Percentiles rank a stretch among this genome's conserved stretches.
Conservation (phyloP, 2,113 vertebrate species). For the Zingel zingel region DNA sequence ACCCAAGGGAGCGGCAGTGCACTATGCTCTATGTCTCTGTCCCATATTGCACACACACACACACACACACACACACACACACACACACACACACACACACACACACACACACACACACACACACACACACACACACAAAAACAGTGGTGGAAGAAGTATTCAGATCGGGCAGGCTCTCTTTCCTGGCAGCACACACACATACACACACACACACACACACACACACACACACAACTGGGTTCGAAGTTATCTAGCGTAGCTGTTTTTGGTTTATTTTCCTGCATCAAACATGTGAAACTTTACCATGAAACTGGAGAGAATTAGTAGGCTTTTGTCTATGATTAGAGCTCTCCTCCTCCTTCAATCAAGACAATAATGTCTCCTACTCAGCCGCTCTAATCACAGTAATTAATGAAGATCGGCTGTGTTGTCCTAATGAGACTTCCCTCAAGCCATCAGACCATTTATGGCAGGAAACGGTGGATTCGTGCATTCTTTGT, state of each 20-base stretch:
- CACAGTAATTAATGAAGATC: constrained; percentile 73
- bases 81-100: background rate
- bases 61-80: constrained; percentile 17
- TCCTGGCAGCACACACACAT: constrained; percentile 40
- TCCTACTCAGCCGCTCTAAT: constrained; percentile 51
- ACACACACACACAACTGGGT: background rate
- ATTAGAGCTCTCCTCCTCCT: constrained; percentile 33
- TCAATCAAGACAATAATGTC: constrained; percentile 6
- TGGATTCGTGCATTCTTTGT: constrained; percentile 72
- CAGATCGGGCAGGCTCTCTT: constrained; percentile 59
- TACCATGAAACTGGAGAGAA: constrained; percentile 4
- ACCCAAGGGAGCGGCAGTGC: constrained; percentile 3
- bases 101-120: background rate
- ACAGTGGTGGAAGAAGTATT: background rate
- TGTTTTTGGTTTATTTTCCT: constrained; percentile 6
- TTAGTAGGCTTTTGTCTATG: background rate
- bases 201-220: background rate
- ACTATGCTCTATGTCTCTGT: background rate
- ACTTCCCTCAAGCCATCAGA: constrained; percentile 66
- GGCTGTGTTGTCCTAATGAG: constrained; percentile 76
- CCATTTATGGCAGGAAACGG: constrained; percentile 81
- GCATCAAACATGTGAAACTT: constrained; percentile 19
- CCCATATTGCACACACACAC: background rate
- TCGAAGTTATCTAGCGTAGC: background rate
- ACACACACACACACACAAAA: constrained; percentile 12